Percentiles rank a stretch among this genome's conserved stretches.
These are phyloP conservation scores for Microtus richardsoni DNA, from an alignment of 2,113 vertebrate genomes.

Conservation along the genomic window DNA sequence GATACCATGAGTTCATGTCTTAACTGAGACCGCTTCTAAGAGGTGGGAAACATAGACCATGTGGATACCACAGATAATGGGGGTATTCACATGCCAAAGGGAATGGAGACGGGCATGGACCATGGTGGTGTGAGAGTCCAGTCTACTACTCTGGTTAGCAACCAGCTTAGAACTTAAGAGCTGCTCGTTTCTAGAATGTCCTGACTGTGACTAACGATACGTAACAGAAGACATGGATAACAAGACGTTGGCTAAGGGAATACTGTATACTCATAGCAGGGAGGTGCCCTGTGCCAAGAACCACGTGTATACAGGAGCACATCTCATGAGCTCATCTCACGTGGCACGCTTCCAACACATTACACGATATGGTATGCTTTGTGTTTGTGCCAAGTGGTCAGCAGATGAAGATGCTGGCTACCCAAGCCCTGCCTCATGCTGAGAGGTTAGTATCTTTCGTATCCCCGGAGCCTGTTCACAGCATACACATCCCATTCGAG, in stretches of 20 bases:
- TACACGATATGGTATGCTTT: background rate
- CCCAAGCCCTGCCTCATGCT: background rate
- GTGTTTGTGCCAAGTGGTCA: background rate
- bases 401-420: background rate
- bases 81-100: too few relatives aligned
- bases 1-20: too few relatives aligned
- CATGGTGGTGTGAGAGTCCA: background rate
- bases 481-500: background rate
- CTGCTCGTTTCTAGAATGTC: background rate
- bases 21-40: background rate
- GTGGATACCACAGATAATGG: background rate
- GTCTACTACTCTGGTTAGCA: background rate
- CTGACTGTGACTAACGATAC: background rate
- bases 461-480: background rate
- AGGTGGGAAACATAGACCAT: background rate
- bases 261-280: background rate
- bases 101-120: background rate
- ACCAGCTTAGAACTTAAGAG: background rate
- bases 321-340: accelerated
- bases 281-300: background rate
- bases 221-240: background rate
- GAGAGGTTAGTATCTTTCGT: background rate
- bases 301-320: accelerated
- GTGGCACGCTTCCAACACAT: background rate
- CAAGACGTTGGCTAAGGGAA: background rate